These are phyloP conservation scores for Nineta flava DNA, from an alignment of 2,888 invertebrate genomes.

Conservation along the genomic window DNA sequence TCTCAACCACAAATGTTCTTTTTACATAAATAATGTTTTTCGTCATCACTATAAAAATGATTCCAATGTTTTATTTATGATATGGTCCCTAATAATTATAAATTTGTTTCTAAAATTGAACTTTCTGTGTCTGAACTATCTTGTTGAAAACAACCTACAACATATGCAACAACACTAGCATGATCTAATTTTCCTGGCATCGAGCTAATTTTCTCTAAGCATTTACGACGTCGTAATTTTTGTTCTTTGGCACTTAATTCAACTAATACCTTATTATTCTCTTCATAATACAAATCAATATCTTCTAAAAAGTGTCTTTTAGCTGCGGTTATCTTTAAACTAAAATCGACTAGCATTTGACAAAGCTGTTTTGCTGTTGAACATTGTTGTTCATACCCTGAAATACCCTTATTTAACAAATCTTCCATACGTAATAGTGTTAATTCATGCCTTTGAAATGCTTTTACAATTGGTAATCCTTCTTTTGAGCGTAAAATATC, in stretches of 20 bases:
- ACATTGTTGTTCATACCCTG: slow-evolving; percentile 43
- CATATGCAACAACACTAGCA: slow-evolving; percentile 69
- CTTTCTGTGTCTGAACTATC: not conserved
- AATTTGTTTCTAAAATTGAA: not conserved
- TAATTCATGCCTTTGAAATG: slow-evolving; percentile 57
- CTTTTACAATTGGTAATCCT: slow-evolving; percentile 51
- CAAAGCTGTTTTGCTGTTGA: slow-evolving; percentile 48
- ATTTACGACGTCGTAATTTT: slow-evolving; percentile 45
- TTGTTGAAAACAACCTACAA: slow-evolving; percentile 36
- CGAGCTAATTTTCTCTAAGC: slow-evolving; percentile 50
- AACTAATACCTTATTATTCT: slow-evolving; percentile 35
- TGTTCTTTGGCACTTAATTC: slow-evolving; percentile 46
- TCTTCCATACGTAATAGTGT: slow-evolving; percentile 61
- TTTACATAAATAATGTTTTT: too few relatives aligned
- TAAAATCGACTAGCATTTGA: slow-evolving; percentile 60
- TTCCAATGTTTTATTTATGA: too few relatives aligned
- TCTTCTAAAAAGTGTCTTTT: slow-evolving; percentile 73
- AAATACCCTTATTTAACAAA: slow-evolving; percentile 49
- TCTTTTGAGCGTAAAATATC: slow-evolving; percentile 30
- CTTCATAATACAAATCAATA: slow-evolving; percentile 53
- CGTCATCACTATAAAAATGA: too few relatives aligned
- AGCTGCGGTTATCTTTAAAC: slow-evolving; percentile 61
- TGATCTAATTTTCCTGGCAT: slow-evolving; percentile 82
- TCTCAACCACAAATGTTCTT: too few relatives aligned
- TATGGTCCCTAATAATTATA: not conserved